Evolutionary conservation across 92 coral and sea anemone species (phyloP).

Genomic region (Virgularia gustaviana): DNA sequence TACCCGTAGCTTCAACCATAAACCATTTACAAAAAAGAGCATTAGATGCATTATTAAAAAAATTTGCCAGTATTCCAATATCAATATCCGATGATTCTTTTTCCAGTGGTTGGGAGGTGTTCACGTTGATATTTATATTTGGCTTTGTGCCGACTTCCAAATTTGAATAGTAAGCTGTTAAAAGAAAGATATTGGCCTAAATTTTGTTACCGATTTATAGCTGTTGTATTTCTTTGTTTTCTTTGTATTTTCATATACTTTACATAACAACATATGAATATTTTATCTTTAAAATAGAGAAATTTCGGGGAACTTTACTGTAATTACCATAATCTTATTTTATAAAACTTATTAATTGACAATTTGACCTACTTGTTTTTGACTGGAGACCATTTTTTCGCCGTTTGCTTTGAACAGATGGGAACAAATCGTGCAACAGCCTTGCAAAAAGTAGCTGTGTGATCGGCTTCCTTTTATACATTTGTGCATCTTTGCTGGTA

Average conservation of each 20-base stretch:
- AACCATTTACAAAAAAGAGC: slow-evolving; percentile 4
- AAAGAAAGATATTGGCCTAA: too few species aligned
- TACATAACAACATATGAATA: background rate
- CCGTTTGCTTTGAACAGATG: background rate
- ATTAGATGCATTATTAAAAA: slow-evolving; percentile 12
- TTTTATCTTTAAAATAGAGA: background rate
- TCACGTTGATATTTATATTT: background rate
- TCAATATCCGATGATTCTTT: background rate
- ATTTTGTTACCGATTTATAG: too few species aligned
- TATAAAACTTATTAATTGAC: too few species aligned
- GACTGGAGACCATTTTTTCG: slow-evolving; percentile 6
- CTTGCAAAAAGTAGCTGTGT: slow-evolving; percentile 7
- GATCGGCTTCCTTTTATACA: background rate
- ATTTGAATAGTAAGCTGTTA: slow-evolving; percentile 26
- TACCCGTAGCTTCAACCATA: slow-evolving; percentile 10
- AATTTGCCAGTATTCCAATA: slow-evolving; percentile 7
- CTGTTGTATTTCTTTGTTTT: too few species aligned
- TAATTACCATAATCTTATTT: too few species aligned
- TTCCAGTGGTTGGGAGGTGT: background rate
- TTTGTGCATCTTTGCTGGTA: background rate
- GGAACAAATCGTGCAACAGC: slow-evolving; percentile 8
- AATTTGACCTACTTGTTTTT: slow-evolving; percentile 9
- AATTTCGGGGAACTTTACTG: background rate
- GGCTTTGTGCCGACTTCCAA: background rate
- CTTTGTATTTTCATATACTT: background rate